Conservation (phyloP, 2,888 invertebrate genomes). For the Bibio marci region DNA sequence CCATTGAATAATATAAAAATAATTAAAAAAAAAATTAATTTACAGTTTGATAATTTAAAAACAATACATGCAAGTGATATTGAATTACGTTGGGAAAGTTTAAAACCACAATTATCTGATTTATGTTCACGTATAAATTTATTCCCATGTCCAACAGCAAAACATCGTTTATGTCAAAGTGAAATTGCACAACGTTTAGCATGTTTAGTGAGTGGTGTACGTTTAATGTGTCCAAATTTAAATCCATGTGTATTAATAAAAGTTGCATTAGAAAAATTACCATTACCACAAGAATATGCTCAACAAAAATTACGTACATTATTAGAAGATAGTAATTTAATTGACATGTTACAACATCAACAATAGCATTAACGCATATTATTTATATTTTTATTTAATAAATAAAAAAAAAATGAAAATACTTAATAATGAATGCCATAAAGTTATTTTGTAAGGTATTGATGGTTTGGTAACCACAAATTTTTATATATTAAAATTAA, state of each 20-base stretch:
- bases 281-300: constrained; percentile 27
- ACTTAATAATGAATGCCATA: too few species aligned
- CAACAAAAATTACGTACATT: constrained; percentile 4
- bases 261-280: constrained; percentile 25
- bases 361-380: too few species aligned
- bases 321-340: constrained; percentile 1
- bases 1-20: background rate
- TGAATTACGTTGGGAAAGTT: constrained; percentile 26
- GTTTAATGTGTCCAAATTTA: constrained; percentile 22
- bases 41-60: constrained; percentile 23
- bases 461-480: too few species aligned
- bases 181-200: constrained; percentile 28
- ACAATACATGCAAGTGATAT: constrained; percentile 23
- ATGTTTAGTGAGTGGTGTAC: constrained; percentile 25
- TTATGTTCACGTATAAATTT: constrained; percentile 27
- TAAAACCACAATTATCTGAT: constrained; percentile 27
- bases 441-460: too few species aligned
- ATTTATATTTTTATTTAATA: background rate
- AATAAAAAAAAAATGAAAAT: background rate
- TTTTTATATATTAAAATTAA: too few species aligned
- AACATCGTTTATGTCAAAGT: constrained; percentile 29
- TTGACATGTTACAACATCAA: constrained; percentile 1
- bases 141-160: constrained; percentile 28
- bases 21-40: too few species aligned
- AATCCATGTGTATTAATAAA: constrained; percentile 24